A percentile compares a stretch with the other conserved stretches of the same genome.
Conservation (phyloP, 2,113 vertebrate genomes). For the Equus quagga region DNA sequence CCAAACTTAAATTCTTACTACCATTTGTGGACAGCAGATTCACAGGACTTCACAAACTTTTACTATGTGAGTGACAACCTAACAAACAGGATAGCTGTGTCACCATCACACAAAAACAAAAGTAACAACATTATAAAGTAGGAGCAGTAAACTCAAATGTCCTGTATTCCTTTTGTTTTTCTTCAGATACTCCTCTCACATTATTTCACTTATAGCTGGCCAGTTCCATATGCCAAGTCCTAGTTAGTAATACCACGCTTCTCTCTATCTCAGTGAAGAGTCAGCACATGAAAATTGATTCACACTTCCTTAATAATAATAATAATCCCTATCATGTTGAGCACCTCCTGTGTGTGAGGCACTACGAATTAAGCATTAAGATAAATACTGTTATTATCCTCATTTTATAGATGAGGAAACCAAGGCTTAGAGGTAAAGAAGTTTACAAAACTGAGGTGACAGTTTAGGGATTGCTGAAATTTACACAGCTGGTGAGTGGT, state of each 20-base stretch:
- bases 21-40: not conserved
- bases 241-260: not conserved
- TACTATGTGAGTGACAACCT: not conserved
- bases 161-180: not conserved
- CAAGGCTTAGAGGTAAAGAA: slow-evolving; percentile 9
- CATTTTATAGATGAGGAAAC: not conserved
- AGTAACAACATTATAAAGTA: not conserved
- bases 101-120: slow-evolving; percentile 23
- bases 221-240: not conserved
- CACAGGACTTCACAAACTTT: not conserved
- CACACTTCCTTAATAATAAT: not conserved
- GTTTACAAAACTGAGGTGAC: slow-evolving; percentile 18
- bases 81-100: not conserved
- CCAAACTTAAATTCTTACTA: slow-evolving; percentile 8
- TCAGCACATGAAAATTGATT: not conserved
- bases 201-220: not conserved
- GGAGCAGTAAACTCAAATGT: not conserved
- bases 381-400: not conserved
- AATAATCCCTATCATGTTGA: not conserved
- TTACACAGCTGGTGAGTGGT: not conserved
- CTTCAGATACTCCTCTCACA: not conserved
- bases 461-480: not conserved
- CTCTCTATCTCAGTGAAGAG: not conserved
- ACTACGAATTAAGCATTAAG: slow-evolving; percentile 27
- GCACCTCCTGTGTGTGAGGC: not conserved